Percentiles rank a stretch among this genome's conserved stretches.
Conservation (phyloP, 2,888 invertebrate species). For the Drosophila suboccidentalis region DNA sequence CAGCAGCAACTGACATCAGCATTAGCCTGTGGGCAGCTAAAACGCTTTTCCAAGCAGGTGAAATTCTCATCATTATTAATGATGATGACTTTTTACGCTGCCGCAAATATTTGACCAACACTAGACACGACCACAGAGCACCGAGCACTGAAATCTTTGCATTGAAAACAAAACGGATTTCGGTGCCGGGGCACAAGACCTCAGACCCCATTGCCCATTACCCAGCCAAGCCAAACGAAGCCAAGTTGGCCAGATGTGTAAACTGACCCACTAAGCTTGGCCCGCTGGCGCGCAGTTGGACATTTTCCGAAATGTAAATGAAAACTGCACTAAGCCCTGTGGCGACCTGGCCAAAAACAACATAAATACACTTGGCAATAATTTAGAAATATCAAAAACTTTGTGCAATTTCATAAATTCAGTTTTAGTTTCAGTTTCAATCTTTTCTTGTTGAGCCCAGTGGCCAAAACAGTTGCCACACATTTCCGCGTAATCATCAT, state of each 20-base stretch:
- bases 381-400: constrained; percentile 62
- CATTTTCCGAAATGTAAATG: constrained; percentile 52
- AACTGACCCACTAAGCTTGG: constrained; percentile 71
- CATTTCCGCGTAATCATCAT: constrained; percentile 80
- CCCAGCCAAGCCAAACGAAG: constrained; percentile 7
- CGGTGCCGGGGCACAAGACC: constrained; percentile 32
- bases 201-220: constrained; percentile 18
- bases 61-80: constrained; percentile 79
- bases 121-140: constrained; percentile 47
- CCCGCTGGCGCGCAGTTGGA: constrained; percentile 25
- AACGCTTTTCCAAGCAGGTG: constrained; percentile 75
- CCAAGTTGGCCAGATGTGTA: constrained; percentile 47
- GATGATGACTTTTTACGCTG: constrained; percentile 77
- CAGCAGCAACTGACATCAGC: constrained; percentile 25
- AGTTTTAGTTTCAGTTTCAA: constrained; percentile 6
- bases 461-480: constrained; percentile 69
- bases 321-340: constrained; percentile 65
- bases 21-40: constrained; percentile 17
- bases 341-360: constrained; percentile 38
- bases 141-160: constrained; percentile 19
- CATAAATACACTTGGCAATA: constrained; percentile 49
- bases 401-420: constrained; percentile 76
- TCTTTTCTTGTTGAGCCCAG: constrained; percentile 40
- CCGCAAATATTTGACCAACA: constrained; percentile 76
- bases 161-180: constrained; percentile 36